These are phyloP conservation scores for Alaudala cheleensis DNA, from an alignment of 2,113 vertebrate genomes.

Conservation along the genomic window DNA sequence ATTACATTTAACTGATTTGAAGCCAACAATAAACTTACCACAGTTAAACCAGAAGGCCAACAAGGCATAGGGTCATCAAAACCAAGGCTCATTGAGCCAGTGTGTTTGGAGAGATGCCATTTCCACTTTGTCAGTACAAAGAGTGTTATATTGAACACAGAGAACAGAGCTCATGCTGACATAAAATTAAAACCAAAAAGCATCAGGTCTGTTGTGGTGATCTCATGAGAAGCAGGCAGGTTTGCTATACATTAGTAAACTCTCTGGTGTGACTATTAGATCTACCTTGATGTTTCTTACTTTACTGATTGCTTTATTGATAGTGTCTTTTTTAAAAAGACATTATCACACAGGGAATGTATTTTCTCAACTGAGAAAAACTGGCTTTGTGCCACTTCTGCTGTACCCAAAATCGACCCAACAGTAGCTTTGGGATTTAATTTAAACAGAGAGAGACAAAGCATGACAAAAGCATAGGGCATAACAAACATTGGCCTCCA, in stretches of 20 bases:
- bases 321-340: not conserved
- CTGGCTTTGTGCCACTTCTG: not conserved
- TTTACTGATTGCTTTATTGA: not conserved
- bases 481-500: not conserved
- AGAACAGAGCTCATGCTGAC: not conserved
- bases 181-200: conserved; percentile 7
- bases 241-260: not conserved
- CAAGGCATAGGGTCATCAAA: conserved; percentile 65
- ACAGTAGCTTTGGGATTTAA: conserved; percentile 1
- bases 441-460: conserved; percentile 27
- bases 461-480: conserved; percentile 33
- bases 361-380: not conserved
- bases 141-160: not conserved
- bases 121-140: conserved; percentile 6
- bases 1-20: conserved; percentile 56
- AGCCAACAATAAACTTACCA: conserved; percentile 49
- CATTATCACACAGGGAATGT: not conserved
- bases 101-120: conserved; percentile 49
- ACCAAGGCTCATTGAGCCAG: conserved; percentile 24
- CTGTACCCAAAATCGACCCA: not conserved
- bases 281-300: not conserved
- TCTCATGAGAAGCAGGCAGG: not conserved
- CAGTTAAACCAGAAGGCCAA: conserved; percentile 37
- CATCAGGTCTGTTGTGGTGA: not conserved
- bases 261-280: not conserved